A percentile compares a stretch with the other conserved stretches of the same genome.
Evolutionary conservation across 2,888 invertebrate genomes (phyloP).

Genomic region (Myopa testacea): DNA sequence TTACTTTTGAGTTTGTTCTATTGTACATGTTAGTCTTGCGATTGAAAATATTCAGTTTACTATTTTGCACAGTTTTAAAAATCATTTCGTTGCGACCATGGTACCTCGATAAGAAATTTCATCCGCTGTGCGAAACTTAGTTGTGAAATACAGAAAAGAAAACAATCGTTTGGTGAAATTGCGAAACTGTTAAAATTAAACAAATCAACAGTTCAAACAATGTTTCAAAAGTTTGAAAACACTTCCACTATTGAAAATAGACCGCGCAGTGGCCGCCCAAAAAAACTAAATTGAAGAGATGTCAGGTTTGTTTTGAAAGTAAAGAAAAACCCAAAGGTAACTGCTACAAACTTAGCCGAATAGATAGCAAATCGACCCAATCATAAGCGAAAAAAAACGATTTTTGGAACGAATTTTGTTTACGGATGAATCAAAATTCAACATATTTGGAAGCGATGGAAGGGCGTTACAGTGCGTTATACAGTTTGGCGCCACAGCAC

Average conservation of each 20-base stretch:
- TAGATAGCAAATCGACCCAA: neutral
- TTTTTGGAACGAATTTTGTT: slow-evolving; percentile 51
- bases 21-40: too few relatives aligned
- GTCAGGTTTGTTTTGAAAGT: neutral
- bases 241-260: too few relatives aligned
- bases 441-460: slow-evolving; percentile 46
- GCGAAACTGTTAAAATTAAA: too few relatives aligned
- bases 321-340: neutral
- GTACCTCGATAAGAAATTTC: too few relatives aligned
- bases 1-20: neutral
- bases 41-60: too few relatives aligned
- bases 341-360: neutral
- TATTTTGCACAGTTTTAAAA: too few relatives aligned
- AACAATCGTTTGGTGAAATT: too few relatives aligned
- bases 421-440: slow-evolving; percentile 51
- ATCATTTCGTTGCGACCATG: too few relatives aligned
- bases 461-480: slow-evolving; percentile 39
- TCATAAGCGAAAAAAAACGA: neutral
- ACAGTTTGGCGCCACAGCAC: slow-evolving; percentile 37
- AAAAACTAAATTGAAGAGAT: neutral
- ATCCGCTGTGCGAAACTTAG: too few relatives aligned
- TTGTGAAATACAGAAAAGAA: too few relatives aligned
- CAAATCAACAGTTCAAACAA: too few relatives aligned
- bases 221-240: too few relatives aligned
- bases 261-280: neutral